A percentile compares a stretch with the other conserved stretches of the same genome.
phyloP scores from a whole-genome alignment of 2,888 invertebrate species.

The Leptura quadrifasciata region DNA sequence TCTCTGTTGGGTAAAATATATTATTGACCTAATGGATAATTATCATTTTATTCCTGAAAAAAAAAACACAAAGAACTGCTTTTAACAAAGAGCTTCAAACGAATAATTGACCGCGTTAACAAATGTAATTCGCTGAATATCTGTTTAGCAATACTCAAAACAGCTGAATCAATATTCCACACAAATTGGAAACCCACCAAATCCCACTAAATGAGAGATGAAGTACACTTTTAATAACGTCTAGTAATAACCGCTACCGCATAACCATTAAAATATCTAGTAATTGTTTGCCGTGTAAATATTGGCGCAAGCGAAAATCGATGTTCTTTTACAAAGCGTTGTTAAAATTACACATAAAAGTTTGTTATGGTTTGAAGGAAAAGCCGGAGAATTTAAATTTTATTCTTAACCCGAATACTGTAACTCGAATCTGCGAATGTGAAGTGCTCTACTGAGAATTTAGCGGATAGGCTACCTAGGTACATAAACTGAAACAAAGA shows the following conservation, averaged over 20 bases:
- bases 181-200: conserved; percentile 18
- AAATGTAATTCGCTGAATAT: not conserved
- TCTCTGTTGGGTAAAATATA: too few species aligned
- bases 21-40: too few species aligned
- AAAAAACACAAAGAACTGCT: too few species aligned
- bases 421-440: not conserved
- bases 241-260: conserved; percentile 28
- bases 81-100: not conserved
- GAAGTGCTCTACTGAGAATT: not conserved
- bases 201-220: conserved; percentile 3
- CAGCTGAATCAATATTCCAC: conserved; percentile 30
- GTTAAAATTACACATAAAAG: conserved; percentile 18
- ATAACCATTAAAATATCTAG: conserved; percentile 35
- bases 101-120: not conserved
- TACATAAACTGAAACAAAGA: too few species aligned
- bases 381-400: conserved; percentile 7
- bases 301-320: conserved; percentile 40
- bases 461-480: not conserved
- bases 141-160: conserved; percentile 10
- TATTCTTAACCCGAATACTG: not conserved
- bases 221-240: conserved; percentile 6
- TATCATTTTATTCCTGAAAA: too few species aligned
- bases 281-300: conserved; percentile 34
- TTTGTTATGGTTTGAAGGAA: conserved; percentile 13
- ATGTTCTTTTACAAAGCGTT: conserved; percentile 8